Conservation (phyloP, 2,888 invertebrate species). For the Lacanobia oleracea region DNA sequence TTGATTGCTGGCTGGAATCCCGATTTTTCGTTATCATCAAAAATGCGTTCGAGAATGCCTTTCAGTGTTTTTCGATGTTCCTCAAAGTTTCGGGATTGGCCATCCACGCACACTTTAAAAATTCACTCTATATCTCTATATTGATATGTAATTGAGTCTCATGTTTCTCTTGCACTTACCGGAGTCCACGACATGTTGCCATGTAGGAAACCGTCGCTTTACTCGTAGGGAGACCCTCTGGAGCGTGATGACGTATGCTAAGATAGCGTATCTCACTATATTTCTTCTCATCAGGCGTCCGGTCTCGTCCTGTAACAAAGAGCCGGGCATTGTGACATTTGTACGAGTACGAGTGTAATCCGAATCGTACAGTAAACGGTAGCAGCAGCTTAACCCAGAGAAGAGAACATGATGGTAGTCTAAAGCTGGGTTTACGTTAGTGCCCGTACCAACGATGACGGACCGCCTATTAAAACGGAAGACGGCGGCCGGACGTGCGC, state of each 20-base stretch:
- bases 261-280: conserved; percentile 96
- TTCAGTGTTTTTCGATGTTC: too few species aligned
- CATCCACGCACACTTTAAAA: too few species aligned
- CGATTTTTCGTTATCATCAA: too few species aligned
- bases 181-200: conserved; percentile 97
- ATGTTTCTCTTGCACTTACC: conserved; percentile 88
- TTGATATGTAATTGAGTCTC: conserved; percentile 38
- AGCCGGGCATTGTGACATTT: conserved; percentile 21
- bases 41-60: too few species aligned
- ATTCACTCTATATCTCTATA: too few species aligned
- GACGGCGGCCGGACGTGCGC: too few species aligned
- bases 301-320: conserved; percentile 93
- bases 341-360: too few species aligned
- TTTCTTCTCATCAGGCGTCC: conserved; percentile 97
- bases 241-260: conserved; percentile 96
- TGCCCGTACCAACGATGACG: too few species aligned
- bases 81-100: too few species aligned
- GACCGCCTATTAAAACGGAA: too few species aligned
- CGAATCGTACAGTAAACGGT: not conserved
- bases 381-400: conserved; percentile 18
- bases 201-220: conserved; percentile 96
- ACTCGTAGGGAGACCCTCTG: conserved; percentile 97
- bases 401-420: conserved; percentile 2
- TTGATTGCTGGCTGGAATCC: too few species aligned
- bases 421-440: not conserved